Conservation (phyloP, 2,113 vertebrate species). For the Colistium nudipinnis region DNA sequence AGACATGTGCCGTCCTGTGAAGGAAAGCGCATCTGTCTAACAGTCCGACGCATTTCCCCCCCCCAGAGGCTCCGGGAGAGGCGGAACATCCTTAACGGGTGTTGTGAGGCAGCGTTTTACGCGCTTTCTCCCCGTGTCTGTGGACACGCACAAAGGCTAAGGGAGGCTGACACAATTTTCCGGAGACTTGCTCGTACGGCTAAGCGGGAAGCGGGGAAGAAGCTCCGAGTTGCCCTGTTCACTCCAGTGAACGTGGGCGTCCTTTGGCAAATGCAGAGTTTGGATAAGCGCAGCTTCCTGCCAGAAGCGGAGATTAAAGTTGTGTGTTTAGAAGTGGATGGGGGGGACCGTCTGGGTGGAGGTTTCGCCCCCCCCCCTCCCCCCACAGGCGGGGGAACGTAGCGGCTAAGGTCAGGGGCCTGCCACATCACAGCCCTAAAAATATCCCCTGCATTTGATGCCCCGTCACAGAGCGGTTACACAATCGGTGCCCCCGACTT, state of each 20-base stretch:
- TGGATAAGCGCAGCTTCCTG: conserved; percentile 66
- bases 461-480: conserved; percentile 70
- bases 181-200: conserved; percentile 47
- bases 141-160: conserved; percentile 63
- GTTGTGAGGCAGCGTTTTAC: conserved; percentile 55
- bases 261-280: conserved; percentile 66
- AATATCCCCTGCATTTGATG: conserved; percentile 76
- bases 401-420: conserved; percentile 74
- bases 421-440: conserved; percentile 77
- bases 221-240: conserved; percentile 57
- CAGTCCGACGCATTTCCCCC: conserved; percentile 68
- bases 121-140: conserved; percentile 49
- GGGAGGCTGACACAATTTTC: conserved; percentile 67
- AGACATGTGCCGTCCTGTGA: conserved; percentile 56
- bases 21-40: conserved; percentile 69
- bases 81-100: conserved; percentile 65
- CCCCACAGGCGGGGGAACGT: conserved; percentile 60
- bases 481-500: conserved; percentile 67
- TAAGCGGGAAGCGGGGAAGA: too few relatives aligned
- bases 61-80: conserved; percentile 50
- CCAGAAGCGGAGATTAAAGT: conserved; percentile 68
- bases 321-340: conserved; percentile 66
- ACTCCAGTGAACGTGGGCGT: conserved; percentile 68
- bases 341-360: conserved; percentile 64
- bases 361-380: too few relatives aligned